Evolutionary conservation across 2,797 vertebrate genomes (phyloP).

Genomic region (Poecilia picta): DNA sequence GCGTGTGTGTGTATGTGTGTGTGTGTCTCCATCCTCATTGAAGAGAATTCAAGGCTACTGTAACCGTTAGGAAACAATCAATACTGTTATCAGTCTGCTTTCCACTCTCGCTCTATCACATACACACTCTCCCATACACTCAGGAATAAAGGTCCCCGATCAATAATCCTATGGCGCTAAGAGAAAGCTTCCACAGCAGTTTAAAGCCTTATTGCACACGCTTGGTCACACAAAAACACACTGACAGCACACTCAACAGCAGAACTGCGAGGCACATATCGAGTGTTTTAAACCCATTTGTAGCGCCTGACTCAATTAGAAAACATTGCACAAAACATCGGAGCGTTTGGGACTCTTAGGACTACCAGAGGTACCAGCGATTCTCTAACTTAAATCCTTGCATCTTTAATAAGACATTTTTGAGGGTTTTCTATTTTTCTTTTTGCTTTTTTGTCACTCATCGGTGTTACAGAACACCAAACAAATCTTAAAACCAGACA

Average conservation of each 20-base stretch:
- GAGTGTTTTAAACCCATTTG: conserved; percentile 40
- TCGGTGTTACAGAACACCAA: background rate
- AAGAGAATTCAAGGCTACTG: conserved; percentile 45
- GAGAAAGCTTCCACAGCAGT: conserved; percentile 83
- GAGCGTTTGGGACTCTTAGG: conserved; percentile 14
- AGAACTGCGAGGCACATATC: conserved; percentile 4
- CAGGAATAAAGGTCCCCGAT: conserved; percentile 71
- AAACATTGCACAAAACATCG: conserved; percentile 40
- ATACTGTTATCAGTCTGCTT: conserved; percentile 71
- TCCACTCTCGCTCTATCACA: background rate
- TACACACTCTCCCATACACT: conserved; percentile 11
- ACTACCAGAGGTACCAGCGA: background rate
- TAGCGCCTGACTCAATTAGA: conserved; percentile 44
- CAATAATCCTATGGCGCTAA: conserved; percentile 83
- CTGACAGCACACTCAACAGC: conserved; percentile 15
- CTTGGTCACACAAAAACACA: conserved; percentile 22
- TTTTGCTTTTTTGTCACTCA: background rate
- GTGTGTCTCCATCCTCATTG: background rate
- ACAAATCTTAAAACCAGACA: background rate
- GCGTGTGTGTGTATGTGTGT: background rate
- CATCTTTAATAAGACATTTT: background rate
- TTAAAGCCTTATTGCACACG: conserved; percentile 81
- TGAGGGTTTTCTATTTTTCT: background rate
- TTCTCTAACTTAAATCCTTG: background rate
- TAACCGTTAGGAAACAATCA: conserved; percentile 68